Base-by-base conservation (phyloP, 2,113 vertebrate genomes). In the Hippocampus mohnikei region DNA sequence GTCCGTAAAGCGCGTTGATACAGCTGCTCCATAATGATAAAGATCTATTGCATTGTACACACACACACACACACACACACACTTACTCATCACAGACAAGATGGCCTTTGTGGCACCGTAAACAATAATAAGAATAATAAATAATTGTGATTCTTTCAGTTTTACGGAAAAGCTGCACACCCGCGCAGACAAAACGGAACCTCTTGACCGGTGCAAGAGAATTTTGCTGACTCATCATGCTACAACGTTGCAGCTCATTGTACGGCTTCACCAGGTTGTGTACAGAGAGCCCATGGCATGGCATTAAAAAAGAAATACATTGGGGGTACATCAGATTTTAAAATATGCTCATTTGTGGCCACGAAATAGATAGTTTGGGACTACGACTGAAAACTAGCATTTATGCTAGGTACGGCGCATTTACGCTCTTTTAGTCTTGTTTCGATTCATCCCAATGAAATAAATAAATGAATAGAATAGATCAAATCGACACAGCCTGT, bases 41-140 rank as follows among this genome's bases (percentile, higher is more conserved):
- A 6, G 33, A 37, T 37, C 33, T 37, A 37, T 37, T 37, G 33
- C 33, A 37, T 37, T 37, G 33, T 37, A 53, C n/a, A 55, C 23
- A 69, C 60, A 66, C 58, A 66, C 66, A 3, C 16, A 37, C 56
- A 41, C 71, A 72, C 50, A 12, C 70, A 13, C 78, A 25, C 37
- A 42, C 61, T 20, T 42, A 25, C 56, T 18, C 58, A 53, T 5
- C 56, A 15, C 58, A 69, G 60, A 59, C 78, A 74, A 72, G 69
- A 67, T 75, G 72, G 75, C 27, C 48, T 72, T 81, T 80, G 78
- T 76, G 79, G 71, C 67, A 5, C 20, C 48, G 18, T 75, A 64
- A 50, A 40, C 18, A 76, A 81, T 64, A 67, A 33, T 25, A 25
- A 25, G 0, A 56, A 25, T 27, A 58, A 56, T 4, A 56, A 56